phyloP scores from a whole-genome alignment of 2,888 invertebrate species.

The Meteorus colon region DNA sequence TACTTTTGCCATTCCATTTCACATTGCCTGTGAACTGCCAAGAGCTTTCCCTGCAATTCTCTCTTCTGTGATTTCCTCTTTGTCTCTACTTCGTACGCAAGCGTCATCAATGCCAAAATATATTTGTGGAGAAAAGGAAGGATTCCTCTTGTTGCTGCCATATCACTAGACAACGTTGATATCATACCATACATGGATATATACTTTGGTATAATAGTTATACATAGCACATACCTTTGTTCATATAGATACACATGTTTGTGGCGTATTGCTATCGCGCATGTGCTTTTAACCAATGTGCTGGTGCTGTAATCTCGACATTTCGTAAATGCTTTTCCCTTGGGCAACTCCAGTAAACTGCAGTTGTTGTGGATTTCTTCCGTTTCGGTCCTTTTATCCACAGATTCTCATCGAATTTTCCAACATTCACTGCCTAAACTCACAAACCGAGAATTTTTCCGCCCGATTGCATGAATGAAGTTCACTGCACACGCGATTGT shows the following conservation, averaged over 20 bases:
- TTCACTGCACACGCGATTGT: not conserved
- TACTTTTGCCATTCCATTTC: slow-evolving; percentile 45
- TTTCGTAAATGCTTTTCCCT: not conserved
- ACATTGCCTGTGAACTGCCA: slow-evolving; percentile 23
- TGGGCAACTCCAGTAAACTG: not conserved
- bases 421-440: not conserved
- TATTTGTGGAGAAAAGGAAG: not conserved
- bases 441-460: not conserved
- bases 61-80: slow-evolving; percentile 15
- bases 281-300: slow-evolving; percentile 5
- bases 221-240: not conserved
- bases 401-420: not conserved
- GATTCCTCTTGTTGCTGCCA: not conserved
- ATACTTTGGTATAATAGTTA: not conserved
- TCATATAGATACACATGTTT: not conserved
- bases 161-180: not conserved
- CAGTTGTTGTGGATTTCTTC: slow-evolving; percentile 7
- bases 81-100: slow-evolving; percentile 18
- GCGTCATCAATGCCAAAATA: not conserved
- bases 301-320: not conserved
- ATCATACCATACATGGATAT: not conserved
- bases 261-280: not conserved
- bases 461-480: not conserved
- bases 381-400: not conserved
- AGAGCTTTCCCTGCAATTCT: slow-evolving; percentile 24